Evolutionary conservation across 1,140 invertebrate species (phyloP).

Genomic region (Papilio polytes): DNA sequence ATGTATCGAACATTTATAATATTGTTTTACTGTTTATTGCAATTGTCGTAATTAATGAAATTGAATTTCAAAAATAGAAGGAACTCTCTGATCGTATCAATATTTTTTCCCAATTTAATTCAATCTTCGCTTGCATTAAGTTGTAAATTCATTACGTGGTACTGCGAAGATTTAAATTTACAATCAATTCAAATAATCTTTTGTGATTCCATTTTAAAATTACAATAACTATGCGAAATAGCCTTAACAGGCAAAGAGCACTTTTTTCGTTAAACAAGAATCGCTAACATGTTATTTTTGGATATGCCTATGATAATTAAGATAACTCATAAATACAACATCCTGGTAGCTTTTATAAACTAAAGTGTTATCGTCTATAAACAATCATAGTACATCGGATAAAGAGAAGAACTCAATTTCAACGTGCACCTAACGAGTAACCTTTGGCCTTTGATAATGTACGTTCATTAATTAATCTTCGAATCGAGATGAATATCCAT

Average conservation of each 20-base stretch:
- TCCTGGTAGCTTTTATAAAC: slow-evolving; percentile 5
- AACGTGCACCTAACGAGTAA: neutral
- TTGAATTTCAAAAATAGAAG: no score
- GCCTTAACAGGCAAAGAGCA: neutral
- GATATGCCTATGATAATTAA: slow-evolving; percentile 3
- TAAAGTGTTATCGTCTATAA: neutral
- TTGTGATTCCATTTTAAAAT: neutral
- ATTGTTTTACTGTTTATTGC: neutral
- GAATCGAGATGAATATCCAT: neutral
- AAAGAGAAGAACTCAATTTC: neutral
- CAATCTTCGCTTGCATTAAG: no score
- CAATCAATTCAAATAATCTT: no score
- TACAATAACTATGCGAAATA: neutral
- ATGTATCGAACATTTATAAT: neutral
- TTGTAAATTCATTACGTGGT: no score
- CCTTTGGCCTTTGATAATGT: neutral
- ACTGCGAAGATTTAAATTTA: no score
- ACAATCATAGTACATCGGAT: neutral
- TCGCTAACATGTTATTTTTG: neutral
- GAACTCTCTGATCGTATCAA: no score
- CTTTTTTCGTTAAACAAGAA: neutral
- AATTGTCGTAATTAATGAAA: neutral
- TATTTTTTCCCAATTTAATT: no score
- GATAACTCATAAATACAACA: slow-evolving; percentile 15
- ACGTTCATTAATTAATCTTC: neutral